Evolutionary conservation across 2,888 invertebrate genomes (phyloP), one percentile per base, ranked within the genome.

Genomic region (Anthophora plumipes): DNA sequence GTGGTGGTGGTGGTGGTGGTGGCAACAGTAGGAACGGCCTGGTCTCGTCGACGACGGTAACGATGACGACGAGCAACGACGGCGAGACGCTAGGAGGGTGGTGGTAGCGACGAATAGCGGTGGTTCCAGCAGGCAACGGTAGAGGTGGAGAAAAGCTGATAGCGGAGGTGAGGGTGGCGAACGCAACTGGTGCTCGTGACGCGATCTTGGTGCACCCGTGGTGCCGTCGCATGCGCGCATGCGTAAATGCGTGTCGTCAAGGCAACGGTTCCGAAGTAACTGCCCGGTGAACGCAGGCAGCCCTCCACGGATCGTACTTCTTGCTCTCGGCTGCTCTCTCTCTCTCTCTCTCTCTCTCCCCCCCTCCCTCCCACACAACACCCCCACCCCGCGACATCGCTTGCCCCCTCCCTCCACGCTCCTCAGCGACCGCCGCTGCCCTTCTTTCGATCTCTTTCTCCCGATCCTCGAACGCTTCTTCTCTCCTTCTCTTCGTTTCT

Each of bases 221-320:
- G 66, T 48, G 71, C 70, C 73, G 71, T 72, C 73, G 68, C 70
- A 71, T 72, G 67, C 71, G 84, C 91, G 90, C 89, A 90, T 90
- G 90, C 90, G 90, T 91, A 85, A 71, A 88, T 86, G 89, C 91
- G 91, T 92, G 91, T 91, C 91, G 92, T 90, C 92, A 91, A 91
- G 93, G 92, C 93, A 92, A 93, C 93, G 92, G 93, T 92, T 92
- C 92, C 92, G 91, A 92, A 93, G 92, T 92, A 91, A 93, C 93
- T 93, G 93, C 88, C 89, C 86, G 90, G 86, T 86, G 89, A 83
- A 80, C 88, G 88, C 85, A 85, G 87, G 88, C 85, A 85, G 87
- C 85, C 90, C 91, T 89, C 87, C 87, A 68, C 89, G 76, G 70
- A 77, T 77, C 82, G 72, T 77, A 77, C 83, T 85, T 76, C 73